These are phyloP conservation scores for human DNA, from an alignment of 2,113 vertebrate species.

Conservation along the genomic window DNA sequence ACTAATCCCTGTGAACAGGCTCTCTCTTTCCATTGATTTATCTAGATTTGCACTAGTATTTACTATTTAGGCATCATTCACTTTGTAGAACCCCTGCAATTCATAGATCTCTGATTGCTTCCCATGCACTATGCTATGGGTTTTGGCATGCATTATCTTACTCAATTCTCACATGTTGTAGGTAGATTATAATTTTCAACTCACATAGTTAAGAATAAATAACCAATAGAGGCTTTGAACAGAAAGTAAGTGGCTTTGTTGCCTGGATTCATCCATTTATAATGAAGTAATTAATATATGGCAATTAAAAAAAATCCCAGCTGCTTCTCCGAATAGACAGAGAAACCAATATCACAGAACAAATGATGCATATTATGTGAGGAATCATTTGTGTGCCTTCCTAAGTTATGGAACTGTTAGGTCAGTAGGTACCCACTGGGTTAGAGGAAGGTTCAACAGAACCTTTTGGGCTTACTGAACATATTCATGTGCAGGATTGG, in stretches of 20 bases:
- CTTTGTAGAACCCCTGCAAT: background rate
- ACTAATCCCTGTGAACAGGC: background rate
- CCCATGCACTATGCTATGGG: background rate
- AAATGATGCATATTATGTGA: background rate
- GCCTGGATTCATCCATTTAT: background rate
- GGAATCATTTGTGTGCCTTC: background rate
- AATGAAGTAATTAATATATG: background rate
- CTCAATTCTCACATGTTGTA: background rate
- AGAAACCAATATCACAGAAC: background rate
- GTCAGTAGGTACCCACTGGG: background rate
- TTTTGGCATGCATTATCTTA: background rate
- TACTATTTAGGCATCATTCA: background rate
- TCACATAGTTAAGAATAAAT: conserved; percentile 30
- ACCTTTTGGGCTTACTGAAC: background rate
- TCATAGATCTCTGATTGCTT: background rate
- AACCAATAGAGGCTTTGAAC: background rate
- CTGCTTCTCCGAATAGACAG: background rate
- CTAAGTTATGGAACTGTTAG: background rate
- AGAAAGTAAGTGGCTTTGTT: background rate
- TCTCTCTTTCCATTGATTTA: background rate
- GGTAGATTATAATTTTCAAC: background rate
- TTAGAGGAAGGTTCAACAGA: background rate
- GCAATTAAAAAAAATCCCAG: background rate
- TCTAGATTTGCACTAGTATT: background rate
- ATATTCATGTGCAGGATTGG: background rate